Conservation (phyloP, 2,888 invertebrate genomes). For the Brenthis hecate region DNA sequence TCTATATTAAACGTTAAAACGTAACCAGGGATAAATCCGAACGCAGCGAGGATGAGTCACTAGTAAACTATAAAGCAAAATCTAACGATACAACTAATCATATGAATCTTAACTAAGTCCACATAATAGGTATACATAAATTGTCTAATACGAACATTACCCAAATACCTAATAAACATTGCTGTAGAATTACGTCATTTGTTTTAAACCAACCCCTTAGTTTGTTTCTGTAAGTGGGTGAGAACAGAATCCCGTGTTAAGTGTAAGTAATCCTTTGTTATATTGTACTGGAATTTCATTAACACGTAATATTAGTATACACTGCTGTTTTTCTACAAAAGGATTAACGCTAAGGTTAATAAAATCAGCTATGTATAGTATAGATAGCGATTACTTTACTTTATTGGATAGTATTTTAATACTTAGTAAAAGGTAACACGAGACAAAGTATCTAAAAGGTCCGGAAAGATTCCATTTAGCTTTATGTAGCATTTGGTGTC, state of each 20-base stretch:
- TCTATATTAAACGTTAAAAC: no score
- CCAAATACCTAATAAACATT: slow-evolving; percentile 27
- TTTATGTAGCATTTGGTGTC: slow-evolving; percentile 17
- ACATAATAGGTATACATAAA: no score
- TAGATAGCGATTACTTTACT: neutral
- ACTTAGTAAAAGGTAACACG: slow-evolving; percentile 5
- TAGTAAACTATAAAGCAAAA: no score
- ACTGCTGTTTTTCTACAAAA: neutral
- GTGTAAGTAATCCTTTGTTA: slow-evolving; percentile 3
- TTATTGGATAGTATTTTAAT: neutral
- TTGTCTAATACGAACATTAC: neutral
- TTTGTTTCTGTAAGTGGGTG: slow-evolving; percentile 29
- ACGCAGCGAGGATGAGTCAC: no score
- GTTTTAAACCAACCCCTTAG: slow-evolving; percentile 31
- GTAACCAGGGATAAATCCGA: no score
- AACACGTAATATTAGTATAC: neutral
- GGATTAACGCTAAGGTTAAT: neutral
- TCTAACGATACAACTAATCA: no score
- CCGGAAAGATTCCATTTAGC: slow-evolving; percentile 20
- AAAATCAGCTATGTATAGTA: neutral
- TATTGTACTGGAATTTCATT: no score
- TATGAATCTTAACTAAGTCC: no score
- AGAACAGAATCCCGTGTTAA: slow-evolving; percentile 22
- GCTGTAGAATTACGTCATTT: slow-evolving; percentile 25
- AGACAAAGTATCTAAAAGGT: slow-evolving; percentile 19